phyloP scores from a whole-genome alignment of 2,113 vertebrate species.

The Hystrix brachyura region DNA sequence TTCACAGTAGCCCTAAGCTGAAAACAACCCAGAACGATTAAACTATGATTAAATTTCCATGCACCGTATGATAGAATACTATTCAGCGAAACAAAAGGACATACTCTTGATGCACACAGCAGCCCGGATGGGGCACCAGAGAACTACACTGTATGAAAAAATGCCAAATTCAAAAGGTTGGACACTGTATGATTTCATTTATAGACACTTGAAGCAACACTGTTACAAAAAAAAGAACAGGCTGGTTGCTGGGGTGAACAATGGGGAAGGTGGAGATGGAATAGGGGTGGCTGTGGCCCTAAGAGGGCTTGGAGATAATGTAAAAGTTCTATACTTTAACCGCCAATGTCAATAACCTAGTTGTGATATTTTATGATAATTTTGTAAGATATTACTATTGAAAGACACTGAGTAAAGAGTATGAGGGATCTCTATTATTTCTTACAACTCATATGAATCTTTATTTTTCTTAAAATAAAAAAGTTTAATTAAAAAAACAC shows the following conservation, averaged over 20 bases:
- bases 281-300: background rate
- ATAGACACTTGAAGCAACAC: background rate
- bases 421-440: background rate
- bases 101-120: background rate
- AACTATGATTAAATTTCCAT: background rate
- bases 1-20: background rate
- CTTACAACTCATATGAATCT: background rate
- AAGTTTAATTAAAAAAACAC: slow-evolving; percentile 1
- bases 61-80: background rate
- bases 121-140: background rate
- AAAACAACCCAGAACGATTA: background rate
- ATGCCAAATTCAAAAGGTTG: background rate
- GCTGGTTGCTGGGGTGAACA: background rate
- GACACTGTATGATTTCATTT: background rate
- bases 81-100: background rate
- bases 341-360: background rate
- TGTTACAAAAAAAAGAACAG: background rate
- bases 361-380: background rate
- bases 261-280: no score
- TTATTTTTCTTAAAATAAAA: background rate
- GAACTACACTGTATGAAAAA: background rate
- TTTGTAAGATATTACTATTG: background rate
- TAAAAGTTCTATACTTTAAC: background rate
- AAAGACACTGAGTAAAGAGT: background rate
- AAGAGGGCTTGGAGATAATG: no score